Percentiles rank a stretch among this genome's conserved stretches.
These are phyloP conservation scores for Anguilla anguilla DNA, from an alignment of 2,797 vertebrate genomes.

Conservation along the genomic window DNA sequence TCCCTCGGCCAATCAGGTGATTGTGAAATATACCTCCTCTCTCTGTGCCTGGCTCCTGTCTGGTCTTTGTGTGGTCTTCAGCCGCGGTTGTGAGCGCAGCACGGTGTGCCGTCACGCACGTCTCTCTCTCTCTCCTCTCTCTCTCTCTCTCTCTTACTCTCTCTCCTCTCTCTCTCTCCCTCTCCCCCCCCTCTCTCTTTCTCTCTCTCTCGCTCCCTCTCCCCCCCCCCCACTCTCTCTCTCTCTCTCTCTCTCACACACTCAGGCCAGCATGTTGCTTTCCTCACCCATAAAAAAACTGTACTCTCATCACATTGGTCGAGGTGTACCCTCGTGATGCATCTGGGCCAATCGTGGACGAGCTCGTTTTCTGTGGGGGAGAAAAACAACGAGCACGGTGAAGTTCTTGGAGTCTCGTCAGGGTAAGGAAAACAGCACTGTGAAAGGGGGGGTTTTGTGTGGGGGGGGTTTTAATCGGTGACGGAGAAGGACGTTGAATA, in stretches of 20 bases:
- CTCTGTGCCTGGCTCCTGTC: not conserved
- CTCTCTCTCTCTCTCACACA: not conserved
- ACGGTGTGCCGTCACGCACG: not conserved
- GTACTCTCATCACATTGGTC: not conserved
- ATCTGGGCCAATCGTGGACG: not conserved
- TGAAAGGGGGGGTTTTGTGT: not conserved
- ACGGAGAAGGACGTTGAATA: not conserved
- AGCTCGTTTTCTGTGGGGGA: not conserved
- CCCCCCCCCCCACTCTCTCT: no score
- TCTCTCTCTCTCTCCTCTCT: not conserved
- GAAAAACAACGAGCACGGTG: not conserved
- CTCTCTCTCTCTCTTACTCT: no score
- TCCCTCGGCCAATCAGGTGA: constrained; percentile 7
- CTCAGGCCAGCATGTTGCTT: not conserved
- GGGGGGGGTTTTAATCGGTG: not conserved
- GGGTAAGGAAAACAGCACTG: not conserved
- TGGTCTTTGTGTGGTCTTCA: not conserved
- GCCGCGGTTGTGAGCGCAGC: not conserved
- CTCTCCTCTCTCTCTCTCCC: no score
- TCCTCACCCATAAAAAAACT: not conserved
- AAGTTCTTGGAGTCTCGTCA: not conserved
- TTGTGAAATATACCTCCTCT: constrained; percentile 13
- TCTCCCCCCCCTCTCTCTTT: no score
- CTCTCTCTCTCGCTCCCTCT: not conserved
- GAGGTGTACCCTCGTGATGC: not conserved